phyloP scores from a whole-genome alignment of 1,140 invertebrate species.

The Camponotus vicinus region DNA sequence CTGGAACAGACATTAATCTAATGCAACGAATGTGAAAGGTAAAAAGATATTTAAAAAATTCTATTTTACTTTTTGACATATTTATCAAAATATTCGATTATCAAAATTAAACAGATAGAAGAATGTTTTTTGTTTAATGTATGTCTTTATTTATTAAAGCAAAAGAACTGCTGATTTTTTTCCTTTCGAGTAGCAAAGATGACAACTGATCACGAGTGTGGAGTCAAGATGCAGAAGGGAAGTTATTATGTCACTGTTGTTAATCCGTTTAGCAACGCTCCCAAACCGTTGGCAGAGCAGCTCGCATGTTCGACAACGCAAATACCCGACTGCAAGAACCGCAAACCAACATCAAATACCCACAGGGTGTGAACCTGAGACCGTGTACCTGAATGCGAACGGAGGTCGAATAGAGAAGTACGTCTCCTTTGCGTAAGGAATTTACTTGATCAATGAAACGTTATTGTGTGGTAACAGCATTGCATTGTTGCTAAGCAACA shows the following conservation, averaged over 20 bases:
- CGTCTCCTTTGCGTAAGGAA: conserved; percentile 37
- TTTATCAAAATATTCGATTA: not conserved
- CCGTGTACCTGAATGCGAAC: conserved; percentile 2
- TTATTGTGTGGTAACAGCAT: conserved; percentile 23
- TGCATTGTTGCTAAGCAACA: not conserved
- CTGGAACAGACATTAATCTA: not conserved
- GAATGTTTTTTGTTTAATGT: not conserved
- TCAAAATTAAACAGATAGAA: not conserved
- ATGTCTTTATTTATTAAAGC: not conserved
- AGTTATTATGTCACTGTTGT: conserved; percentile 44
- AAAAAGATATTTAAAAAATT: not conserved
- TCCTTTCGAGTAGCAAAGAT: not conserved
- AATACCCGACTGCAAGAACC: conserved; percentile 56
- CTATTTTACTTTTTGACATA: not conserved
- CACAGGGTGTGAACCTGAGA: conserved; percentile 54
- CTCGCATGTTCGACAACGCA: conserved; percentile 55
- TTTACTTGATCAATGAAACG: conserved; percentile 39
- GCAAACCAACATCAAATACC: conserved; percentile 63
- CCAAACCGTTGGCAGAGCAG: not conserved
- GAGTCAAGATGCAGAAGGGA: conserved; percentile 65
- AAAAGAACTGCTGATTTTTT: not conserved
- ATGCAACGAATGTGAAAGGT: not conserved
- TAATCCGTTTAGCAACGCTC: conserved; percentile 69
- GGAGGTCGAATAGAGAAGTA: not conserved
- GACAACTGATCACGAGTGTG: conserved; percentile 17